Percentiles rank a stretch among this genome's conserved stretches.
Conservation (phyloP, 2,888 invertebrate genomes). For the Spodoptera picta region DNA sequence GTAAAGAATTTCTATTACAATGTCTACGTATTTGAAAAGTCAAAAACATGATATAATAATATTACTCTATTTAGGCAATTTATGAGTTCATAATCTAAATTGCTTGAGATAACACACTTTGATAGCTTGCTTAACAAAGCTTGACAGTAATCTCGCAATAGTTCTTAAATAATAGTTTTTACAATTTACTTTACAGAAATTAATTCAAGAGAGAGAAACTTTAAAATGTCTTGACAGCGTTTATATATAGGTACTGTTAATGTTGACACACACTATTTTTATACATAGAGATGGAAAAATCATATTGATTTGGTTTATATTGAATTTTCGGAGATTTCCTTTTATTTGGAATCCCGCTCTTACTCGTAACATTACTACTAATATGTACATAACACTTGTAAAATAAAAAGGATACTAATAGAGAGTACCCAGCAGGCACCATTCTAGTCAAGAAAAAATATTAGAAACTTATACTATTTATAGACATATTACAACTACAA, state of each 20-base stretch:
- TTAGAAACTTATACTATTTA: constrained; percentile 60
- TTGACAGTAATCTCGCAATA: constrained; percentile 10
- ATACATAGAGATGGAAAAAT: constrained; percentile 37
- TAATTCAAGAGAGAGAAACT: constrained; percentile 20
- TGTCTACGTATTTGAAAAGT: constrained; percentile 13
- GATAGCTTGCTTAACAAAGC: constrained; percentile 19
- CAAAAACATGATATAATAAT: constrained; percentile 20
- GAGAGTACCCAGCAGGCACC: constrained; percentile 56
- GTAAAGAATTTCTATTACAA: constrained; percentile 26
- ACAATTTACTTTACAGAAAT: constrained; percentile 21
- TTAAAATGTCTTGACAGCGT: constrained; percentile 11
- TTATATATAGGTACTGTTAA: constrained; percentile 9
- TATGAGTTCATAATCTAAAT: constrained; percentile 25
- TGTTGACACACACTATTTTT: constrained; percentile 33
- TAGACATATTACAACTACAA: constrained; percentile 60
- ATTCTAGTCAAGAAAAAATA: constrained; percentile 51
- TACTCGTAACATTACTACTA: constrained; percentile 75
- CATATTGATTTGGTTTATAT: constrained; percentile 61
- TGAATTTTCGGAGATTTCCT: constrained; percentile 43
- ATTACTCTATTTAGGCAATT: constrained; percentile 39
- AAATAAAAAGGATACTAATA: constrained; percentile 55
- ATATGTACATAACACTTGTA: constrained; percentile 81
- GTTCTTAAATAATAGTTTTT: constrained; percentile 6
- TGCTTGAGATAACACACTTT: constrained; percentile 14
- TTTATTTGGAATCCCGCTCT: constrained; percentile 53